These are phyloP conservation scores for Osmerus mordax DNA, from an alignment of 2,113 vertebrate genomes.

Conservation along the genomic window DNA sequence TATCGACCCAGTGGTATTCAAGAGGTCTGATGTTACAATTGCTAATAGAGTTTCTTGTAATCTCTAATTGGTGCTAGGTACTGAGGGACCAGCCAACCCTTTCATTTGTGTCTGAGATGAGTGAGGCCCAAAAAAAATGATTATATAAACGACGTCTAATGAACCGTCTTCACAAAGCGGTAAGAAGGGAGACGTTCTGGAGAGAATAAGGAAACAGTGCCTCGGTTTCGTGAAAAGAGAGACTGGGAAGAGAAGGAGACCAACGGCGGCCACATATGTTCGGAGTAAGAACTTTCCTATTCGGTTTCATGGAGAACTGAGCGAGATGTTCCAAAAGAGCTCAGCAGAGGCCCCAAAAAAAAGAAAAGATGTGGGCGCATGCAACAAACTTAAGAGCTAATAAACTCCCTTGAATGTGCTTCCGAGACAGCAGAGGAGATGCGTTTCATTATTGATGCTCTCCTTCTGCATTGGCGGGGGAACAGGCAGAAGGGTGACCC, in stretches of 20 bases:
- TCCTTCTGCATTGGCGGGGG: slow-evolving; percentile 16
- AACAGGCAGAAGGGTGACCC: background rate
- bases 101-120: slow-evolving; percentile 8
- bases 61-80: slow-evolving; percentile 13
- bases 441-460: slow-evolving; percentile 45
- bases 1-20: slow-evolving; percentile 17
- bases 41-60: slow-evolving; percentile 16
- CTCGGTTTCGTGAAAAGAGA: background rate
- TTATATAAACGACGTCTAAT: slow-evolving; percentile 23
- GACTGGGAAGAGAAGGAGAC: background rate
- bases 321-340: too few species aligned
- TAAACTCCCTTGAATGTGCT: slow-evolving; percentile 29
- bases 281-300: background rate
- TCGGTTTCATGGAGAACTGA: too few species aligned
- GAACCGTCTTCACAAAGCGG: slow-evolving; percentile 1
- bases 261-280: background rate
- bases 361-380: background rate
- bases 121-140: slow-evolving; percentile 14
- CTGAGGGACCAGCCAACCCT: slow-evolving; percentile 8
- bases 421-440: slow-evolving; percentile 22
- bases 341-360: too few species aligned
- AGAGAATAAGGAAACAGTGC: background rate
- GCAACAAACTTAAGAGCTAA: slow-evolving; percentile 2
- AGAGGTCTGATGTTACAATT: slow-evolving; percentile 11
- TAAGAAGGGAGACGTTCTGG: background rate